phyloP scores from a whole-genome alignment of 2,888 invertebrate species.

The Ctenicera cuprea region DNA sequence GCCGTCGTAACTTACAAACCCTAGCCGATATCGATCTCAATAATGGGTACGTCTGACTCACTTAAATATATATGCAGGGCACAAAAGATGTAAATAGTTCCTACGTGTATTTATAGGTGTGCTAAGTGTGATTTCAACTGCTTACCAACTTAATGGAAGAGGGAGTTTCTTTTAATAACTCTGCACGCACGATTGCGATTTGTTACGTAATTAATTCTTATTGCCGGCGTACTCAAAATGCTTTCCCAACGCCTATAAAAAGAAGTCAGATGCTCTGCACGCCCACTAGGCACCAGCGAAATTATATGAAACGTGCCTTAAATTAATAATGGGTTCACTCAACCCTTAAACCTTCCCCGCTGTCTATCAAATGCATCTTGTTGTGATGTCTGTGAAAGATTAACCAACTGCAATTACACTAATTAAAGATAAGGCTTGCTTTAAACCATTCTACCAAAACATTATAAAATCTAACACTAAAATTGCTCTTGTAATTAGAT shows the following conservation, averaged over 20 bases:
- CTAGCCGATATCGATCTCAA: slow-evolving; percentile 60
- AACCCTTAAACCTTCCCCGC: not conserved
- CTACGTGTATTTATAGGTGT: slow-evolving; percentile 42
- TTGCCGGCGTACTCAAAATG: slow-evolving; percentile 32
- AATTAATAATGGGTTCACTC: slow-evolving; percentile 29
- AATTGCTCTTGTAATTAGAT: too few relatives aligned
- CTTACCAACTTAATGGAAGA: slow-evolving; percentile 38
- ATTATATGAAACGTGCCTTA: slow-evolving; percentile 32
- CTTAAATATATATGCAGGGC: slow-evolving; percentile 50
- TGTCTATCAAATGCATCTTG: too few relatives aligned
- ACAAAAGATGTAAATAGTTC: slow-evolving; percentile 49
- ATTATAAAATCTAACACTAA: too few relatives aligned
- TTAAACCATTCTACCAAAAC: not conserved
- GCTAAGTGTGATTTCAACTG: slow-evolving; percentile 20
- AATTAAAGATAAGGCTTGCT: not conserved
- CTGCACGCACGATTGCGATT: slow-evolving; percentile 42
- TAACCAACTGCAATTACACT: too few relatives aligned
- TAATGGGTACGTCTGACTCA: slow-evolving; percentile 61
- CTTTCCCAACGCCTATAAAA: slow-evolving; percentile 44
- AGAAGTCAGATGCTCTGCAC: slow-evolving; percentile 46
- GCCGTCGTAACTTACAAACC: slow-evolving; percentile 56
- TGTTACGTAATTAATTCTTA: slow-evolving; percentile 36
- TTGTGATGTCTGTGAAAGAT: too few relatives aligned
- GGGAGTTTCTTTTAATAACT: slow-evolving; percentile 36
- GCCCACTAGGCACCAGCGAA: slow-evolving; percentile 15